phyloP scores from a whole-genome alignment of 2,797 vertebrate species.

The Clamator glandarius region DNA sequence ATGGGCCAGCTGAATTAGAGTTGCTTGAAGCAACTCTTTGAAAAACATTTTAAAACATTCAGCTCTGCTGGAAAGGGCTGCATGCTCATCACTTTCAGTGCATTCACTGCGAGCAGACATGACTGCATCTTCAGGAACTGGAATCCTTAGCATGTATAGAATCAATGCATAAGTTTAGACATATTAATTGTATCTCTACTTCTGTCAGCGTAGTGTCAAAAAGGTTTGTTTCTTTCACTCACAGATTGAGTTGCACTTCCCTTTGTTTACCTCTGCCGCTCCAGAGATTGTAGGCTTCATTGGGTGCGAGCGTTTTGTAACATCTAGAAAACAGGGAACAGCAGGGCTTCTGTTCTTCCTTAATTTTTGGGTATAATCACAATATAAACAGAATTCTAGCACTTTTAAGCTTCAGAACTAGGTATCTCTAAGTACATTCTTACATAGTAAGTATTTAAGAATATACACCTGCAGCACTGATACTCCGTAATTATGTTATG shows the following conservation, averaged over 20 bases:
- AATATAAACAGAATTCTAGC: background rate
- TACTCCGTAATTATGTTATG: background rate
- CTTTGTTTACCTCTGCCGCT: background rate
- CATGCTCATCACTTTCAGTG: background rate
- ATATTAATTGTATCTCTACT: background rate
- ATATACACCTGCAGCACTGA: fast-evolving
- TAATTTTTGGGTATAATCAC: background rate
- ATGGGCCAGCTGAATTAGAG: background rate
- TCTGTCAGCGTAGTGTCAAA: background rate
- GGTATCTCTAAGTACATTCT: fast-evolving
- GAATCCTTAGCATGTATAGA: background rate
- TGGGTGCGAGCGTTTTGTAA: background rate
- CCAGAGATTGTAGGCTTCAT: background rate
- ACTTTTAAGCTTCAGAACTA: background rate
- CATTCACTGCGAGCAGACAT: background rate
- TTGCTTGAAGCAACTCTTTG: background rate
- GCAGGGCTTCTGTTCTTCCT: background rate
- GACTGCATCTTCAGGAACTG: background rate
- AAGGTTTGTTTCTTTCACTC: background rate
- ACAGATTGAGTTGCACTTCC: background rate
- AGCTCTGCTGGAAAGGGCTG: background rate
- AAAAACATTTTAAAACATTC: background rate
- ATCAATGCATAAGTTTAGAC: background rate
- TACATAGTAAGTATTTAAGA: background rate
- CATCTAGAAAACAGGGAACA: background rate